Evolutionary conservation across 2,113 vertebrate species (phyloP), one percentile per base, ranked within the genome.

Genomic region (Aspiorhynchus laticeps): DNA sequence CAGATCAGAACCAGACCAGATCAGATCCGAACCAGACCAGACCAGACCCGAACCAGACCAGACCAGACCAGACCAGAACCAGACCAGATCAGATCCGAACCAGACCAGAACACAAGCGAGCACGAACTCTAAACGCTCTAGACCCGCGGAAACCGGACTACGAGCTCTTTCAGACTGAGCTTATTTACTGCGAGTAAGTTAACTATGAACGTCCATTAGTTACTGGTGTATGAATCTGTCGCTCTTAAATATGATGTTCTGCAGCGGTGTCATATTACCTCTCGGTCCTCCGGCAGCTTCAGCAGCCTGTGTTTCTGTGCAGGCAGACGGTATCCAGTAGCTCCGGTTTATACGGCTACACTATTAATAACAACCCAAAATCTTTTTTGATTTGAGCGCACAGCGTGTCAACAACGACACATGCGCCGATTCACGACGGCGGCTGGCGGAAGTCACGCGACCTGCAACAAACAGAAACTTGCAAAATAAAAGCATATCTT

Each of bases 341-440:
- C 53, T 36, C 33, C 12, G 8, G 14, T 81, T 28, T 41, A 65
- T 3, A 5, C 24, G 46, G 28, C 28, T 43, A 67, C 59, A 21
- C 14, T 7, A 4, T 31, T 11, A 31, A 28, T 65, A 46, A 19
- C 15, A 17, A 24, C 17, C n/a, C 7, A 24, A 15, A 83, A 36
- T 9, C 5, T 14, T 0, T 71, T 43, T 51, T 48, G 43, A 83
- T 4, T 14, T 46, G 26, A 71, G 14, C 8, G 4, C 36, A 69
- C 26, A 2, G 28, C 26, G 26, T 46, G 19, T 36, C 33, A 78
- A 36, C 26, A 33, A 38, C 84, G 5, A 19, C 67, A 75, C 85
- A 24, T 83, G 85, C 12, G 11, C n/a, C 9, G 59, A 82, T 11
- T 85, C 36, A 78, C 88, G 88, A 85, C 88, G 53, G 71, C 43